Evolutionary conservation across 2,797 vertebrate species (phyloP).

Genomic region (Ptychadena robeensis): DNA sequence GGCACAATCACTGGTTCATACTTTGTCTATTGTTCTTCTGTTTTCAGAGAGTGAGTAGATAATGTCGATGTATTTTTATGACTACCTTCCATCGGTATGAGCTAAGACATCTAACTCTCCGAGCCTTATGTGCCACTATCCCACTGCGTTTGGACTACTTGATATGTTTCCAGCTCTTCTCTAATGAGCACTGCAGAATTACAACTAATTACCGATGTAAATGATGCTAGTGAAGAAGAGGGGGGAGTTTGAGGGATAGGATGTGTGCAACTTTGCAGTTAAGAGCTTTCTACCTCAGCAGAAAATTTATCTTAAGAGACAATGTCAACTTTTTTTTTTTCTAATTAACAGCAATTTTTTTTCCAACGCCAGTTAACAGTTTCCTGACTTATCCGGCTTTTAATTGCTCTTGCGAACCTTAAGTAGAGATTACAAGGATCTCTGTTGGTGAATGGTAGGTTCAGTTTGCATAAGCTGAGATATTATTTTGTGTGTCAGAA

Average conservation of each 20-base stretch:
- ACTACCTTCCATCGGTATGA: constrained; percentile 48
- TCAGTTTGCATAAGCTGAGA: neutral
- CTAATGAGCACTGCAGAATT: constrained; percentile 86
- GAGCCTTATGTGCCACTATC: constrained; percentile 58
- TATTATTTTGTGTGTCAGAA: neutral
- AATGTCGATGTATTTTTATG: constrained; percentile 29
- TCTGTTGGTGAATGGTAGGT: neutral
- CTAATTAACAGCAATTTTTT: constrained; percentile 62
- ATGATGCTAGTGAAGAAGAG: constrained; percentile 83
- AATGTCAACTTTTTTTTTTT: constrained; percentile 86
- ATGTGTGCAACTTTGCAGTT: constrained; percentile 88
- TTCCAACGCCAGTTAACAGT: constrained; percentile 41
- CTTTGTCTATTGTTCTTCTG: neutral
- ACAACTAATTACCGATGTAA: constrained; percentile 90
- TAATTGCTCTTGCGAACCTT: constrained; percentile 14
- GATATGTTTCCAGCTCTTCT: constrained; percentile 74
- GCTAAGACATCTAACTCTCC: constrained; percentile 40
- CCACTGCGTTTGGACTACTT: constrained; percentile 70
- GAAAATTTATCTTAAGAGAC: constrained; percentile 85
- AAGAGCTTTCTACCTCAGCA: constrained; percentile 90
- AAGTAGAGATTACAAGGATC: neutral
- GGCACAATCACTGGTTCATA: too few species aligned
- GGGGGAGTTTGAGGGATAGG: constrained; percentile 64
- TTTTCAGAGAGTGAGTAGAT: neutral
- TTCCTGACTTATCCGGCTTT: constrained; percentile 23